Evolutionary conservation across 1,140 invertebrate species (phyloP), one percentile per base, ranked within the genome.

Genomic region (Cydia fagiglandana): DNA sequence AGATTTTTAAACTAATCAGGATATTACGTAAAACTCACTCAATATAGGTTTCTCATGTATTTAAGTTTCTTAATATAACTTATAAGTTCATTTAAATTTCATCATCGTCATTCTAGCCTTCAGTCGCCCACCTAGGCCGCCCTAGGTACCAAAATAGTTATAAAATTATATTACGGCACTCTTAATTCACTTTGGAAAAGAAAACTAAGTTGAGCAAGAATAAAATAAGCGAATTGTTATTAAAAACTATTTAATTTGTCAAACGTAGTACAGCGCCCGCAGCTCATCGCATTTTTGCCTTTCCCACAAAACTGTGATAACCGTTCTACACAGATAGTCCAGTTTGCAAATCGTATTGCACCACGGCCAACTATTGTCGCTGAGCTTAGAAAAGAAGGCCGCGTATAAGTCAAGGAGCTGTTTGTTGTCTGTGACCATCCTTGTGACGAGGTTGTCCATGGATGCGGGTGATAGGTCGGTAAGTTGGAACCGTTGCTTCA

Each of bases 401-500:
- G 91, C 88, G 79, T 94, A 94, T 78, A 94, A 76, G 79, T 92
- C 80, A n/a, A 93, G 76, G 17, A 88, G 70, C 9, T 82, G 20
- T 74, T 77, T 85, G 6, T 89, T 78, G 13, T 82, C 82, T 13
- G 89, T 91, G 3, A 91, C 93, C 94, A 95, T 94, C 50, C 85
- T 81, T n/a, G 89, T 66, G 0, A 95, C 83, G 64, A 95, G 82
- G n/a, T 86, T 74, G 41, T 94, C 87, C 70, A 95, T 84, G 38
- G 93, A 90, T 2, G 81, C 76, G 0, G 94, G 90, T 4, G 89
- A 88, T 0, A 95, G 86, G 66, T 94, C 91, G 7, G 84, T 50
- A 0, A 96, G 80, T 15, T 90, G 92, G 83, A 95, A 97, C 64
- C 94, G 94, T 56, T 95, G 93, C 81, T 93, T 94, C 77, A 97